Conservation (phyloP, 2,888 invertebrate genomes). For the Argynnis bischoffii region DNA sequence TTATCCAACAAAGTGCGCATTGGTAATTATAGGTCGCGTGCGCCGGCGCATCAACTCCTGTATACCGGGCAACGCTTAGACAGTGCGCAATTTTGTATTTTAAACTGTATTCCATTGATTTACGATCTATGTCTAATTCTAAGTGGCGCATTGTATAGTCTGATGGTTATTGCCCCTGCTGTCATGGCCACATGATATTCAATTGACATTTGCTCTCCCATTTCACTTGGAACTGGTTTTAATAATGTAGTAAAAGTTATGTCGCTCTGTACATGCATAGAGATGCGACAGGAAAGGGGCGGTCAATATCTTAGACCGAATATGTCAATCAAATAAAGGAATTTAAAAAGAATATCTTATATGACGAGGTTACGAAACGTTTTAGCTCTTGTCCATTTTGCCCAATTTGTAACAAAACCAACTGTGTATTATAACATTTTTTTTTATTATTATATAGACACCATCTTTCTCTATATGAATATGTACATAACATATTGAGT, state of each 20-base stretch:
- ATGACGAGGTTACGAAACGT: background rate
- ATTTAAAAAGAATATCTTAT: background rate
- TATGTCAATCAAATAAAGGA: constrained; percentile 10
- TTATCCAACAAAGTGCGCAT: constrained; percentile 35
- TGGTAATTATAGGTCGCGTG: constrained; percentile 44
- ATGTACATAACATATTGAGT: no score
- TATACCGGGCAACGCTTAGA: background rate
- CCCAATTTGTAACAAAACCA: no score
- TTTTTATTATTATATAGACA: no score
- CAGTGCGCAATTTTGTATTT: background rate
- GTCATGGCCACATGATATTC: constrained; percentile 36
- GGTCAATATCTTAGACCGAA: background rate
- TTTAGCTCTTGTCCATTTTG: background rate
- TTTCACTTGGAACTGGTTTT: constrained; percentile 34
- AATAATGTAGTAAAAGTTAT: constrained; percentile 26
- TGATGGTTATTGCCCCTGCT: constrained; percentile 39
- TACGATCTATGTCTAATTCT: constrained; percentile 12
- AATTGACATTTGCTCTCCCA: constrained; percentile 39
- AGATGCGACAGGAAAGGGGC: constrained; percentile 20
- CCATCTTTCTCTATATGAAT: no score
- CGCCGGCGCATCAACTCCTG: constrained; percentile 33
- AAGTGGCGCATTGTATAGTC: constrained; percentile 3
- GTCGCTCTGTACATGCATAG: background rate
- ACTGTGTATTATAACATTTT: no score
- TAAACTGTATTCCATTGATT: constrained; percentile 16